Conservation (phyloP, 2,888 invertebrate species). For the Pyrochroa serraticornis region DNA sequence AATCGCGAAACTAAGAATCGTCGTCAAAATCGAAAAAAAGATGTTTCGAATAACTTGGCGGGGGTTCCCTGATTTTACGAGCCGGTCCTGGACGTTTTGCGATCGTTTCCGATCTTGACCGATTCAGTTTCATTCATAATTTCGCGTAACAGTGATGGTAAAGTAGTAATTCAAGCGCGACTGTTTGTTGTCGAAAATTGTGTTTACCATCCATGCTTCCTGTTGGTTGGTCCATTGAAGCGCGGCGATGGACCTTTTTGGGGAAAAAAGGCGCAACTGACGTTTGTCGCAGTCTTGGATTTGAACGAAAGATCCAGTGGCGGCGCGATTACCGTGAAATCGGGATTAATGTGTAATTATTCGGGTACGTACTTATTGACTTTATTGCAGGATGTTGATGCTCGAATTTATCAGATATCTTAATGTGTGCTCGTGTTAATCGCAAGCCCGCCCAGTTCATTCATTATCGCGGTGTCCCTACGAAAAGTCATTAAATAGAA, state of each 20-base stretch:
- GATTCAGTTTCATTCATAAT: slow-evolving; percentile 26
- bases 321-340: slow-evolving; percentile 10
- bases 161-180: slow-evolving; percentile 33
- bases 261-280: slow-evolving; percentile 16
- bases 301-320: slow-evolving; percentile 16
- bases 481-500: too few relatives aligned
- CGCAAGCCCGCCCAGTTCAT: slow-evolving; percentile 8
- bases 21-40: not conserved
- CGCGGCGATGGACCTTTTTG: slow-evolving; percentile 15
- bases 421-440: slow-evolving; percentile 13
- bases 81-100: not conserved
- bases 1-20: slow-evolving; percentile 1
- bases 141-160: not conserved
- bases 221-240: slow-evolving; percentile 32
- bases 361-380: slow-evolving; percentile 12
- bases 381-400: slow-evolving; percentile 28
- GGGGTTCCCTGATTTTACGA: too few relatives aligned
- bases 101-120: slow-evolving; percentile 17
- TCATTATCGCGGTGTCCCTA: slow-evolving; percentile 3
- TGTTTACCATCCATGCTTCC: slow-evolving; percentile 38
- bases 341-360: slow-evolving; percentile 15
- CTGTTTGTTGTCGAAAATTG: slow-evolving; percentile 37
- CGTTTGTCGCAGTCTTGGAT: slow-evolving; percentile 5
- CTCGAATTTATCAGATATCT: slow-evolving; percentile 28
- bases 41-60: not conserved